Conservation (phyloP, 2,113 vertebrate genomes). For the Gymnarchus niloticus region DNA sequence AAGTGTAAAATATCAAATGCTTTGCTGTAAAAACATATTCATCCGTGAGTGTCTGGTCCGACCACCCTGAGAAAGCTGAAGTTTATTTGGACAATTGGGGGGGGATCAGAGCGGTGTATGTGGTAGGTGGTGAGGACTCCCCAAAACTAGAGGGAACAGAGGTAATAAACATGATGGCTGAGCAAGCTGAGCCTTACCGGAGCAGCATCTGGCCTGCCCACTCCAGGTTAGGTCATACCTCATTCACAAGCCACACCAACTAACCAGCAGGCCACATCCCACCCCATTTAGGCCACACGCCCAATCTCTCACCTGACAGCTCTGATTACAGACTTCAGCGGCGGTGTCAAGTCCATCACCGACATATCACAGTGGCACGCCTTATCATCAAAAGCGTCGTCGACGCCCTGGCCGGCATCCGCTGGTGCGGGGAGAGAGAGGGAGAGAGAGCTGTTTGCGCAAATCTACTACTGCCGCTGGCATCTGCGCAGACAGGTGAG, state of each 20-base stretch:
- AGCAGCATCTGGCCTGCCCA: too few relatives aligned
- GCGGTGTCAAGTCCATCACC: slow-evolving; percentile 89
- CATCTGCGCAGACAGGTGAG: background rate
- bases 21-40: background rate
- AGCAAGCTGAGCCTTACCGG: too few relatives aligned
- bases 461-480: background rate
- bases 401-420: slow-evolving; percentile 77
- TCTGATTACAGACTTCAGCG: slow-evolving; percentile 91
- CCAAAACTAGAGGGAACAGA: background rate
- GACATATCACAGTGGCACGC: slow-evolving; percentile 93
- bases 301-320: slow-evolving; percentile 81
- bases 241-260: background rate
- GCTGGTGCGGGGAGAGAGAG: slow-evolving; percentile 61
- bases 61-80: background rate
- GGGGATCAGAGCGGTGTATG: background rate
- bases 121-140: background rate
- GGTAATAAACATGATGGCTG: too few relatives aligned
- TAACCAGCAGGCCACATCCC: background rate
- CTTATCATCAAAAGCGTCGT: slow-evolving; percentile 86
- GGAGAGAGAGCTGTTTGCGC: background rate
- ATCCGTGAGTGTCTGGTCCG: background rate
- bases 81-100: background rate
- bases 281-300: background rate
- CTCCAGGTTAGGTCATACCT: background rate
- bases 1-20: background rate